A percentile compares a stretch with the other conserved stretches of the same genome.
Evolutionary conservation across 2,113 vertebrate genomes (phyloP).

Genomic region (Psephotus haematonotus): DNA sequence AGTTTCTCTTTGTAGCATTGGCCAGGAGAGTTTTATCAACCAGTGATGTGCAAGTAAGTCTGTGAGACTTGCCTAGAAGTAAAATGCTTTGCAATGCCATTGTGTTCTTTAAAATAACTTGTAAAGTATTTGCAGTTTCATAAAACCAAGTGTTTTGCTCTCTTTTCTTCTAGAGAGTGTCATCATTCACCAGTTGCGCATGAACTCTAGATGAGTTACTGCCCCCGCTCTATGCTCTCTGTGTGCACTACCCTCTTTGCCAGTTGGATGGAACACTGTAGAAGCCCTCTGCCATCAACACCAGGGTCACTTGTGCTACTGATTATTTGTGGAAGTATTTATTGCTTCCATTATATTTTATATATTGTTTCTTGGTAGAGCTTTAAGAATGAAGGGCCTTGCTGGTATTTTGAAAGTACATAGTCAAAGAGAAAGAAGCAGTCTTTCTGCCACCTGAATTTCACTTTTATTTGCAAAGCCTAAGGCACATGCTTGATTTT

Average conservation of each 20-base stretch:
- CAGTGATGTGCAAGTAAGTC: background rate
- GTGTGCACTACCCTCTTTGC: conserved; percentile 54
- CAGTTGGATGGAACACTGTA: conserved; percentile 55
- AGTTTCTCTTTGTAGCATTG: background rate
- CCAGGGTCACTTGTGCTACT: conserved; percentile 74
- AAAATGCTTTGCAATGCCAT: background rate
- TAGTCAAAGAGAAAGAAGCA: conserved; percentile 28
- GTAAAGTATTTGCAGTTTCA: background rate
- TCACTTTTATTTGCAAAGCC: conserved; percentile 54
- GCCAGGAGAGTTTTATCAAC: background rate
- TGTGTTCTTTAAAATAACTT: background rate
- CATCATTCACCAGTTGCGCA: conserved; percentile 84
- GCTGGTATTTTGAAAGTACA: conserved; percentile 20
- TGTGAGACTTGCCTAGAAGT: background rate
- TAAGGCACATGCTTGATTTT: conserved; percentile 57
- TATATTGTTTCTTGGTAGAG: conserved; percentile 29
- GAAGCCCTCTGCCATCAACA: conserved; percentile 41
- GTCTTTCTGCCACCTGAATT: conserved; percentile 56
- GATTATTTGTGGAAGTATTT: conserved; percentile 69
- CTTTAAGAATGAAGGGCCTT: conserved; percentile 43
- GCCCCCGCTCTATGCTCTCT: background rate
- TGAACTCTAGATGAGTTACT: conserved; percentile 80
- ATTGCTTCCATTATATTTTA: conserved; percentile 60
- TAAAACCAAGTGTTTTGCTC: conserved; percentile 39
- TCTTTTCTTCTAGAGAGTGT: conserved; percentile 83